phyloP scores from a whole-genome alignment of 37 sponge, comb jelly and placozoan species.

The Theonella swinhoei region DNA sequence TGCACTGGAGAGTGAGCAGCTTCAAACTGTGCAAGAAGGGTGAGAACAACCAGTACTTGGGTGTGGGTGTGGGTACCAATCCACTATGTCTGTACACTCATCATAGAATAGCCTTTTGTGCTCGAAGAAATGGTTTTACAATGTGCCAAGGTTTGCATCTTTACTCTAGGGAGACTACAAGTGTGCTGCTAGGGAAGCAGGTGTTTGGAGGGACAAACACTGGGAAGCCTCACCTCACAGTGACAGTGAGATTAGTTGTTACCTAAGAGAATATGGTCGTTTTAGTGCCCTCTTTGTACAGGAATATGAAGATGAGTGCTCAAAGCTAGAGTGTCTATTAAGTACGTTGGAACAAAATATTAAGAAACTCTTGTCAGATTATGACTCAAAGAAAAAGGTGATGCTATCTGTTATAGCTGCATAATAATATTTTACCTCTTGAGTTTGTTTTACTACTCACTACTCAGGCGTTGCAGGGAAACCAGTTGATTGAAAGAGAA shows the following conservation, averaged over 20 bases:
- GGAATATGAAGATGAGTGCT: conserved; percentile 27
- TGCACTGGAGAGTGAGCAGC: conserved; percentile 5
- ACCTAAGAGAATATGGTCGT: no score
- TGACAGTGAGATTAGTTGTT: neutral
- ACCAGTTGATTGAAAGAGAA: conserved; percentile 48
- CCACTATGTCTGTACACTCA: no score
- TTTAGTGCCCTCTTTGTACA: no score
- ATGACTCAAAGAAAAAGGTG: conserved; percentile 56
- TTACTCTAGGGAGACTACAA: conserved; percentile 4
- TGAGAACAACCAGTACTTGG: conserved; percentile 11
- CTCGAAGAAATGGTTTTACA: no score
- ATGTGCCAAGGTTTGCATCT: no score
- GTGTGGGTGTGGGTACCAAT: neutral
- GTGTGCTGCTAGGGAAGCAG: conserved; percentile 7
- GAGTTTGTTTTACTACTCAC: neutral
- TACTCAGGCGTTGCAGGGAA: conserved; percentile 40
- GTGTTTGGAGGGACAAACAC: conserved; percentile 11
- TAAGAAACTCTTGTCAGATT: conserved; percentile 41
- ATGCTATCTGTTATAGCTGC: neutral
- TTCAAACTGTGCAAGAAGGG: conserved; percentile 3
- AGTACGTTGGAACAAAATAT: conserved; percentile 47
- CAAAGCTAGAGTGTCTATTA: conserved; percentile 26
- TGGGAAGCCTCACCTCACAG: neutral
- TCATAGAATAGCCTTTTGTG: no score
- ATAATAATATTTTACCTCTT: conserved; percentile 1